Evolutionary conservation across 2,797 vertebrate species (phyloP).

Genomic region (Neosalanx taihuensis): DNA sequence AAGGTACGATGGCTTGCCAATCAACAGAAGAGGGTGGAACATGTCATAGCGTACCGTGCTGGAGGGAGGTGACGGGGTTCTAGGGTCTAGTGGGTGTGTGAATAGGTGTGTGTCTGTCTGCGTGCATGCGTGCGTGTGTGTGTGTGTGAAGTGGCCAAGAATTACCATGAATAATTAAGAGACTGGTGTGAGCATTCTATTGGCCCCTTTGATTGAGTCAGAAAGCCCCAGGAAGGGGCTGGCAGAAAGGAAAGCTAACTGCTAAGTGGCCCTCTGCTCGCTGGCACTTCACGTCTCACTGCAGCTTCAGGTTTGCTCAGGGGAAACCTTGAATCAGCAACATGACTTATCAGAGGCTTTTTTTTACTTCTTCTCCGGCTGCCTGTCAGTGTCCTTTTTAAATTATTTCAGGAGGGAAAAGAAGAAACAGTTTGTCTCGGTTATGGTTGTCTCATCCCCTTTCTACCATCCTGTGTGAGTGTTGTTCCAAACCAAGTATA

Average conservation of each 20-base stretch:
- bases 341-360: conserved; percentile 50
- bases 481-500: too few species aligned
- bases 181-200: conserved; percentile 75
- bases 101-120: conserved; percentile 2
- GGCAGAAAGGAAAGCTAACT: conserved; percentile 68
- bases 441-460: too few species aligned
- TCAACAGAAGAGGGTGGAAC: conserved; percentile 39
- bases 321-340: conserved; percentile 73
- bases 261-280: conserved; percentile 70
- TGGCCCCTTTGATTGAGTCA: conserved; percentile 75
- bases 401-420: conserved; percentile 51
- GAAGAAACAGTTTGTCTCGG: background rate
- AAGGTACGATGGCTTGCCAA: conserved; percentile 56
- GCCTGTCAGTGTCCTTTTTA: conserved; percentile 42
- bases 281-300: background rate
- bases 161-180: conserved; percentile 78
- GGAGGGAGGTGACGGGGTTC: conserved; percentile 51
- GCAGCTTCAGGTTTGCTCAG: conserved; percentile 59
- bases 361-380: conserved; percentile 43
- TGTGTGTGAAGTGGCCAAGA: conserved; percentile 68
- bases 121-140: background rate
- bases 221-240: conserved; percentile 71
- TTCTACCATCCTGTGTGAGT: too few species aligned
- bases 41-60: conserved; percentile 69
- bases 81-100: conserved; percentile 45